Evolutionary conservation across 2,888 invertebrate genomes (phyloP).

Genomic region (Eugnorisma glareosa): DNA sequence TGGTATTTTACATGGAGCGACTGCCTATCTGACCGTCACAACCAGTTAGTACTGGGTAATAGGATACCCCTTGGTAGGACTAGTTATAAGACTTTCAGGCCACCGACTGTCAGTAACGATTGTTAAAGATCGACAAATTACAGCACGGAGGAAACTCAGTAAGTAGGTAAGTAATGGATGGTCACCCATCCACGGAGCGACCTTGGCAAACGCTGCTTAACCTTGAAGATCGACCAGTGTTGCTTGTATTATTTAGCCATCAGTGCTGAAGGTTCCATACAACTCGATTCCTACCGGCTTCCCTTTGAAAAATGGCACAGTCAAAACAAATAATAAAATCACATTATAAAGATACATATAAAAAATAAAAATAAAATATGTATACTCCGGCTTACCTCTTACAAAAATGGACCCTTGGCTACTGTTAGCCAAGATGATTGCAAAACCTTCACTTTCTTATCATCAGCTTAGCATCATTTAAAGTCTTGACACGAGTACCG

Average conservation of each 20-base stretch:
- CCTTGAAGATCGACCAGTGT: neutral
- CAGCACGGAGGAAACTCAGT: neutral
- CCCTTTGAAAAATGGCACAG: no score
- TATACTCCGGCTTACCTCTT: no score
- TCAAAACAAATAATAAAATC: no score
- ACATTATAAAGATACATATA: no score
- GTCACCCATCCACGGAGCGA: neutral
- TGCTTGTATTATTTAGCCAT: neutral
- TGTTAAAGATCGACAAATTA: neutral
- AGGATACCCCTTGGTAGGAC: neutral
- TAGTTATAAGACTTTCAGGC: neutral
- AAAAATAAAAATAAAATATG: no score
- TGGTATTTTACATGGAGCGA: neutral
- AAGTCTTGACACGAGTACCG: constrained; percentile 25
- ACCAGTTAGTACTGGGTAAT: neutral
- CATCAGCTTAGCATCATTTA: constrained; percentile 13
- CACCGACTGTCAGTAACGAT: neutral
- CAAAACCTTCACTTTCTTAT: constrained; percentile 18
- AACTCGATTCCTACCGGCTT: no score
- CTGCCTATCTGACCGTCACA: neutral
- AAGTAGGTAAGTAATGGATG: neutral
- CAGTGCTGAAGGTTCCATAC: no score
- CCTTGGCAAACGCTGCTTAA: neutral
- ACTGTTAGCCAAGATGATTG: neutral
- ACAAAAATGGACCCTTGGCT: no score